A percentile compares a stretch with the other conserved stretches of the same genome.
phyloP scores from a whole-genome alignment of 2,888 invertebrate genomes.

The Autographa gamma region DNA sequence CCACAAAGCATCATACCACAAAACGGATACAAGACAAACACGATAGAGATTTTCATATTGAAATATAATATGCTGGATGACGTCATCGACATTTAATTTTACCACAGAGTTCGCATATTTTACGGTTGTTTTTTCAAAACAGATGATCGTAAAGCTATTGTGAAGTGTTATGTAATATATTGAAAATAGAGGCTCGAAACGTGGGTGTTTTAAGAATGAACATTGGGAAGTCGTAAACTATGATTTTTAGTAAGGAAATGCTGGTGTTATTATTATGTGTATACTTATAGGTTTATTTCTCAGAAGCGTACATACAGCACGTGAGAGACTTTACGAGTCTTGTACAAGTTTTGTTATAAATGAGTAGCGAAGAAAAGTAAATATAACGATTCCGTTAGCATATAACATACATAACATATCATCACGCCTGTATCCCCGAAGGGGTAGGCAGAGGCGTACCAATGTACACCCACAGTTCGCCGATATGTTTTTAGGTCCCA shows the following conservation, averaged over 20 bases:
- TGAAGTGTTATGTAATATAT: slow-evolving; percentile 43
- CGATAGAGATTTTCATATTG: slow-evolving; percentile 19
- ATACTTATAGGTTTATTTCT: background rate
- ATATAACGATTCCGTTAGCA: too few species aligned
- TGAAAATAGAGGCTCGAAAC: slow-evolving; percentile 47
- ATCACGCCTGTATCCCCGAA: too few species aligned
- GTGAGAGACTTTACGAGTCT: too few species aligned
- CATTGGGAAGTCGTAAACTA: slow-evolving; percentile 10
- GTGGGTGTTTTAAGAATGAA: slow-evolving; percentile 37
- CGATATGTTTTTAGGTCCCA: too few species aligned
- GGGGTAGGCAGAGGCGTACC: too few species aligned
- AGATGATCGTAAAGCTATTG: slow-evolving; percentile 52
- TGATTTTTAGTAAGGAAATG: slow-evolving; percentile 4
- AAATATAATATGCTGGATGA: slow-evolving; percentile 32
- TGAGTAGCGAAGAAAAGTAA: too few species aligned
- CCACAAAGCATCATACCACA: slow-evolving; percentile 22
- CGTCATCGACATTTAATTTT: slow-evolving; percentile 39
- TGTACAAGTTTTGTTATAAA: too few species aligned
- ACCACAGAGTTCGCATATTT: slow-evolving; percentile 47
- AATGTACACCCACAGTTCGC: too few species aligned
- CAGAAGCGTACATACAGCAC: background rate
- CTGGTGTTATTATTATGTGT: background rate
- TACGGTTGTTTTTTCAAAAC: slow-evolving; percentile 41
- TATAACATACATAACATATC: too few species aligned
- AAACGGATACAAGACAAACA: slow-evolving; percentile 39